Percentiles rank a stretch among this genome's conserved stretches.
These are phyloP conservation scores for Drosophila setifemur DNA, from an alignment of 1,140 invertebrate species.

Conservation along the genomic window DNA sequence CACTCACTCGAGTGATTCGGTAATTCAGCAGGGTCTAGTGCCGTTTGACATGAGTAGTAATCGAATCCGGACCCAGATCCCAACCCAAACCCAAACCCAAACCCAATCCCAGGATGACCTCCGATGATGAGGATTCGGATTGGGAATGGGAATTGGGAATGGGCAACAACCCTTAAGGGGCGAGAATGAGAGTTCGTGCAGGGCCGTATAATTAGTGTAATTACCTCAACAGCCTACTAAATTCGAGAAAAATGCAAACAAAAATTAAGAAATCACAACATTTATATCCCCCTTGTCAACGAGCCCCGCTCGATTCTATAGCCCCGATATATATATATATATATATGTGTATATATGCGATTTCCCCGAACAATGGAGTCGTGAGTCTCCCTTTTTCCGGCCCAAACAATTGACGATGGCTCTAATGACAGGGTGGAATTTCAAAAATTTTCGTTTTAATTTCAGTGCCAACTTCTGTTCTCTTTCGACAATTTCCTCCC, in stretches of 20 bases:
- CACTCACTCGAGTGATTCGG: slow-evolving; percentile 25
- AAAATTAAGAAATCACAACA: slow-evolving; percentile 82
- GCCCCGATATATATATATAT: not conserved
- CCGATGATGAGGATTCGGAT: not conserved
- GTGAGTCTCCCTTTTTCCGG: slow-evolving; percentile 25
- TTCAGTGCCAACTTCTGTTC: slow-evolving; percentile 67
- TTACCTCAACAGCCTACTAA: slow-evolving; percentile 80
- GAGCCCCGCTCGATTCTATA: slow-evolving; percentile 18
- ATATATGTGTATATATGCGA: not conserved
- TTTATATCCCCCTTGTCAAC: slow-evolving; percentile 79
- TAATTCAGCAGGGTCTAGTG: slow-evolving; percentile 24
- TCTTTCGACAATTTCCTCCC: not conserved
- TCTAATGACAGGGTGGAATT: slow-evolving; percentile 79
- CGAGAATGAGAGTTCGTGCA: slow-evolving; percentile 4
- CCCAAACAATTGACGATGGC: slow-evolving; percentile 61
- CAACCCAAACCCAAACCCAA: too few relatives aligned
- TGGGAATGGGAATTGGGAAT: not conserved
- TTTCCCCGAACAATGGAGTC: slow-evolving; percentile 1
- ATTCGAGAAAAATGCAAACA: slow-evolving; percentile 81
- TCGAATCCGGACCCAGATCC: slow-evolving; percentile 10
- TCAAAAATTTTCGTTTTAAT: slow-evolving; percentile 68
- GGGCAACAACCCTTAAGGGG: slow-evolving; percentile 54
- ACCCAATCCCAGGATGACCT: slow-evolving; percentile 47
- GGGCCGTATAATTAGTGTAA: slow-evolving; percentile 76
- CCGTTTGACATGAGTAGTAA: slow-evolving; percentile 53